A percentile compares a stretch with the other conserved stretches of the same genome.
Evolutionary conservation across 1,140 invertebrate genomes (phyloP).

Genomic region (Drosophila ercepeae): DNA sequence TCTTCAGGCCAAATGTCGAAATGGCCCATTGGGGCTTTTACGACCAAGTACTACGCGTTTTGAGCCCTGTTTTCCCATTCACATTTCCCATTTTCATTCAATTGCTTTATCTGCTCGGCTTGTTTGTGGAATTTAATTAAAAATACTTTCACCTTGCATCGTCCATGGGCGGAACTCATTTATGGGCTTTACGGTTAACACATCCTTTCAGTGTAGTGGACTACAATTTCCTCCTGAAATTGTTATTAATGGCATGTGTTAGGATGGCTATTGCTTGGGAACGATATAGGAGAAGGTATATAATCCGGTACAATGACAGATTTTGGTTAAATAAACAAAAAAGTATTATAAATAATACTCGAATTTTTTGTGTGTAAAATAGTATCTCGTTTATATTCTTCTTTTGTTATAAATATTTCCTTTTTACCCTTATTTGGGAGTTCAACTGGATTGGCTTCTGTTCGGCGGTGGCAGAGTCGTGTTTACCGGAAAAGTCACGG

Average conservation of each 20-base stretch:
- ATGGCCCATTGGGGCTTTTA: conserved; percentile 50
- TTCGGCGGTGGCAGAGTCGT: neutral
- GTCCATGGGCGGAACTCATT: neutral
- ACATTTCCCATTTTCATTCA: conserved; percentile 13
- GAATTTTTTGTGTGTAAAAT: neutral
- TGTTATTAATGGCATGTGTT: neutral
- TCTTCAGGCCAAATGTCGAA: conserved; percentile 39
- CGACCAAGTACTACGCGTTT: conserved; percentile 10
- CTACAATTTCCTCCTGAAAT: neutral
- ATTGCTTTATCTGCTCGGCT: conserved; percentile 30
- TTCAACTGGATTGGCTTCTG: neutral
- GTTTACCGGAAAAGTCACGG: neutral
- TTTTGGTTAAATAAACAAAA: too few species aligned
- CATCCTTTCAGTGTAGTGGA: neutral
- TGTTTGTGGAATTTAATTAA: conserved; percentile 37
- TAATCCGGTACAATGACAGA: neutral
- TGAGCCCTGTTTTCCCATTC: neutral
- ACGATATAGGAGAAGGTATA: neutral
- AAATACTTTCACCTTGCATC: conserved; percentile 13
- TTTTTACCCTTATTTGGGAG: neutral
- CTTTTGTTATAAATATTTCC: neutral
- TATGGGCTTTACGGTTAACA: neutral
- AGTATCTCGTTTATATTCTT: neutral
- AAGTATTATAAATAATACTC: neutral
- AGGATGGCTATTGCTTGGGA: neutral